phyloP scores from a whole-genome alignment of 1,140 invertebrate species.

The Drosophila ogumai region DNA sequence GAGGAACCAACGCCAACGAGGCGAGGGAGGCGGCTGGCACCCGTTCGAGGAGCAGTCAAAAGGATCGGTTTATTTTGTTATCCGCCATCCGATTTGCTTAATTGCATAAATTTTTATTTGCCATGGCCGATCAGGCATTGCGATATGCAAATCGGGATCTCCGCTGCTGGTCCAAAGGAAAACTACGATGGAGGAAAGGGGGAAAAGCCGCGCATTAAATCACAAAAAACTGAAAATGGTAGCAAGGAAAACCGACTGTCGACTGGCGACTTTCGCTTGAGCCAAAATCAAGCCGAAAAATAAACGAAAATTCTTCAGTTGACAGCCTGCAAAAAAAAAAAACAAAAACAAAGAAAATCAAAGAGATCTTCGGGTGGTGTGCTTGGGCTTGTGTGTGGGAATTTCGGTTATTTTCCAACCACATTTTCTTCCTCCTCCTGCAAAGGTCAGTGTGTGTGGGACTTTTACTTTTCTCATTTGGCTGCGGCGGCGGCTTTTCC shows the following conservation, averaged over 20 bases:
- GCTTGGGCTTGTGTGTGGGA: conserved; percentile 47
- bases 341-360: conserved; percentile 45
- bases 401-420: conserved; percentile 48
- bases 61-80: conserved; percentile 44
- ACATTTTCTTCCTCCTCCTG: conserved; percentile 39
- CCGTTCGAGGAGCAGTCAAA: conserved; percentile 23
- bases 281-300: conserved; percentile 46
- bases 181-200: conserved; percentile 13
- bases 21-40: conserved; percentile 10
- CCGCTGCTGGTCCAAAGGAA: conserved; percentile 26
- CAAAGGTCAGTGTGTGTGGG: conserved; percentile 53
- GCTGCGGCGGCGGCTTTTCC: conserved; percentile 21
- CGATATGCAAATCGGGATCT: conserved; percentile 73
- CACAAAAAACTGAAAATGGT: conserved; percentile 68
- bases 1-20: neutral
- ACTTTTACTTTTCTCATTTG: conserved; percentile 61
- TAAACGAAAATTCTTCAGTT: conserved; percentile 51
- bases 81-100: conserved; percentile 76
- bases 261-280: conserved; percentile 63
- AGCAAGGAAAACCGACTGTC: conserved; percentile 50
- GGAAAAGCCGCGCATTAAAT: conserved; percentile 73
- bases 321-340: conserved; percentile 44
- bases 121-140: conserved; percentile 62
- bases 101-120: conserved; percentile 83
- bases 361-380: conserved; percentile 45